These are phyloP conservation scores for Blomia tropicalis DNA, from an alignment of 2,888 invertebrate species.

Conservation along the genomic window DNA sequence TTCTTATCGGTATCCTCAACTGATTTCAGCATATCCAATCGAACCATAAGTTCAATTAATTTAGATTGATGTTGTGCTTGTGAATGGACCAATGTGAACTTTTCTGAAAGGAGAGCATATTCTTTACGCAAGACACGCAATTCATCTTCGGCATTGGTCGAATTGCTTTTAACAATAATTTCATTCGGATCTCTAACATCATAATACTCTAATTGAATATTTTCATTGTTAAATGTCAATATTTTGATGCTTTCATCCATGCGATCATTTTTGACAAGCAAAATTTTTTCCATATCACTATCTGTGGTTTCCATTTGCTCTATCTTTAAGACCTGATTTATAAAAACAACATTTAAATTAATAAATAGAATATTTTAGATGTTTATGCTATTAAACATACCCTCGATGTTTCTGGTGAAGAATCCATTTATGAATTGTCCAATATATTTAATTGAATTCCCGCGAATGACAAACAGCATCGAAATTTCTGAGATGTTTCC, in stretches of 20 bases:
- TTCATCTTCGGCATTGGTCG: not conserved
- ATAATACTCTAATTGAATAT: not conserved
- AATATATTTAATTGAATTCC: not conserved
- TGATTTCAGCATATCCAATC: not conserved
- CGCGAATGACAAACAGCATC: not conserved
- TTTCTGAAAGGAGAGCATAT: not conserved
- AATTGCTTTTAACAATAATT: not conserved
- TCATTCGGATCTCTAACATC: not conserved
- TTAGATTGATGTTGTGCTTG: constrained; percentile 10
- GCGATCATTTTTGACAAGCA: not conserved
- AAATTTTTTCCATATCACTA: not conserved
- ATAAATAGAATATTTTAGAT: no score
- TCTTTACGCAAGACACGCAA: not conserved
- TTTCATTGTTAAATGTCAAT: not conserved
- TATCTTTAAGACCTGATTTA: no score
- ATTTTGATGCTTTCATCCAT: not conserved
- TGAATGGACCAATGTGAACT: not conserved
- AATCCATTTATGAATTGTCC: no score
- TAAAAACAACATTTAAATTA: no score
- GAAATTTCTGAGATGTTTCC: constrained; percentile 12
- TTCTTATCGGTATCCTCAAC: not conserved
- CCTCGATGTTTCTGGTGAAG: not conserved
- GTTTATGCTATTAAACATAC: no score
- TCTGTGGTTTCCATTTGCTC: no score
- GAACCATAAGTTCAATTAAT: constrained; percentile 3